These are phyloP conservation scores for Thaumetopoea pityocampa DNA, from an alignment of 1,140 invertebrate species.

Conservation along the genomic window DNA sequence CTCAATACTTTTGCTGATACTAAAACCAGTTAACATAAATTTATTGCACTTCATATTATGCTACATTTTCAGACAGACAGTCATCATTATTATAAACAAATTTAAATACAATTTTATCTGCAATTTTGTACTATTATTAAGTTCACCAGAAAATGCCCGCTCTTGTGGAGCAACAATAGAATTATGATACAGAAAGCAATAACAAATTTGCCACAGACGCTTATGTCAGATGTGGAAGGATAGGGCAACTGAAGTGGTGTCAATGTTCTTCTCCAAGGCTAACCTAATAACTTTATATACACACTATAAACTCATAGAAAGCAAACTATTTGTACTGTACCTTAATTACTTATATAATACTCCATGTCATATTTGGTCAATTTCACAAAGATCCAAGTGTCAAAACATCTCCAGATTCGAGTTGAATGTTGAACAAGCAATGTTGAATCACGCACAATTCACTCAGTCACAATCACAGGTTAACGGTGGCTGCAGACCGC, in stretches of 20 bases:
- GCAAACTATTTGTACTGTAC: slow-evolving; percentile 58
- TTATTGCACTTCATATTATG: slow-evolving; percentile 69
- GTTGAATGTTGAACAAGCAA: no score
- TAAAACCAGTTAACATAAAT: slow-evolving; percentile 28
- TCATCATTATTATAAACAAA: slow-evolving; percentile 43
- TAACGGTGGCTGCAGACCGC: no score
- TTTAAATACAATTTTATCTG: slow-evolving; percentile 55
- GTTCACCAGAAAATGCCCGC: slow-evolving; percentile 35
- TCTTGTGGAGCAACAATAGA: slow-evolving; percentile 30
- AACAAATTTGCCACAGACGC: slow-evolving; percentile 34
- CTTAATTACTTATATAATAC: slow-evolving; percentile 37
- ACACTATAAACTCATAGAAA: slow-evolving; percentile 27
- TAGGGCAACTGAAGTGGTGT: slow-evolving; percentile 61
- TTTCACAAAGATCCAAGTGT: slow-evolving; percentile 2
- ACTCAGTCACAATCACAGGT: no score
- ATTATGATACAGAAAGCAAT: slow-evolving; percentile 36
- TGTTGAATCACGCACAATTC: no score
- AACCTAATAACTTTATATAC: slow-evolving; percentile 20
- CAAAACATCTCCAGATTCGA: no score
- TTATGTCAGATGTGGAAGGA: slow-evolving; percentile 4
- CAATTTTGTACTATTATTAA: slow-evolving; percentile 71
- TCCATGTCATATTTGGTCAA: slow-evolving; percentile 41
- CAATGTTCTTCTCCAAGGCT: slow-evolving; percentile 21
- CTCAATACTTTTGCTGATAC: slow-evolving; percentile 6
- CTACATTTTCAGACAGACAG: slow-evolving; percentile 42